Base-by-base conservation (phyloP, 2,113 vertebrate species). In the Fulica atra region DNA sequence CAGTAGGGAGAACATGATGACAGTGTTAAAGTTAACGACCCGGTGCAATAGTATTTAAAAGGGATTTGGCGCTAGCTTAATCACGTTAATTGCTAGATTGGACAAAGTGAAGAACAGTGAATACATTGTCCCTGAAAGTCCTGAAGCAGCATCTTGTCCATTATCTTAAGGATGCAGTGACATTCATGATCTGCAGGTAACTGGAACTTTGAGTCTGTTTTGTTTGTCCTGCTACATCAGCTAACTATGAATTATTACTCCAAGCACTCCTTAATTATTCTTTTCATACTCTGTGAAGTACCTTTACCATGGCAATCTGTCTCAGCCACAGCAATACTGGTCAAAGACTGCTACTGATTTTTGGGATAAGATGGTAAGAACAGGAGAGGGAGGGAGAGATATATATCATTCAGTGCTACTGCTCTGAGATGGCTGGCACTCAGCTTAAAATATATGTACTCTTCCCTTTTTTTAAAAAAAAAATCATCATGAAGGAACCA, bases 31-130 rank as follows among this genome's bases (percentile, higher is more conserved):
- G 76, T 93, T 96, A 96, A 97, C 0, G 76, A 96, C 28, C 93
- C 89, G 33, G n/a, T 51, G 60, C 88, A 95, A 53, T 11, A 73
- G 78, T 92, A 90, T 94, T 96, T 97, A 92, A 92, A 92, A 86
- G 16, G 86, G 79, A 96, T 93, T 87, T 96, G 64, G 88, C 8
- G 0, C 81, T 95, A 91, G 72, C 88, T 96, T 96, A 96, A 96
- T 96, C 83, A 91, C 74, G 86, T 95, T 95, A 97, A 97, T 96
- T 96, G 89, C 81, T 89, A 89, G 82, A 77, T 38, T 93, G 77
- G 82, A 89, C 81, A 93, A 89, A 94, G 44, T 42, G 53, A 82
- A 96, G 94, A 97, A 73, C 84, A 96, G 76, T 79, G 86, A 95
- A 89, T 81, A 74, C 44, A 81, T 70, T 92, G 86, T 84, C 92